Evolutionary conservation across 35 echinoderm and acorn worm genomes (phyloP), one percentile per base, ranked within the genome.

Genomic region (Heliocidaris tuberculata): DNA sequence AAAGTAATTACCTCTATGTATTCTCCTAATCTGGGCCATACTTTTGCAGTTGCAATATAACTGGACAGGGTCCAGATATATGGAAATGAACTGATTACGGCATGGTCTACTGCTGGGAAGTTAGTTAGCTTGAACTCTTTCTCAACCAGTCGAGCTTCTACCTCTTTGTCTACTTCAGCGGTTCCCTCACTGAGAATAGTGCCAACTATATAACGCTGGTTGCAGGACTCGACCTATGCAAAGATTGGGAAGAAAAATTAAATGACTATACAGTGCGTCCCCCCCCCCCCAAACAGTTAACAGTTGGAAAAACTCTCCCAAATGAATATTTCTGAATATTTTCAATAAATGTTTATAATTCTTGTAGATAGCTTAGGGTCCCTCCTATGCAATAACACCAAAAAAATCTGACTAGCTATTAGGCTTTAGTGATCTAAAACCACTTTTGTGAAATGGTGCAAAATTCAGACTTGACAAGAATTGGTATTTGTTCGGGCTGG

Each of bases 21-120:
- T 30, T 96, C 35, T 49, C 90, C 94, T 85, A 99, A 94, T 35
- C 35, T 91, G 56, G 98, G 95, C 92, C 97, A 99, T n/a, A 99
- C 98, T 50, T 94, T 90, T 32, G 93, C 91, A 21, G 97, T 86
- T 47, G 96, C 97, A 54, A 99, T 97, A 86, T 95, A 95, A 50
- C 94, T 94, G 13, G 98, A 99, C 47, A 97, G 60, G 31, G 95
- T 92, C 88, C 95, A 95, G 5, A 94, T 71, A 61, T 95, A 96
- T 9, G 98, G 98, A 95, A 99, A 99, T 24, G 95, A 94, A 10
- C 97, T 94, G 42, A 95, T 86, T 6, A 99, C 98, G 30, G 89
- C 94, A 94, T 95, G 94, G 60, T 95, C 94, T 50, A 99, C 94
- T 48, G 94, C 92, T 59, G 98, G 98, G 17, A 97, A 92, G 13